Base-by-base conservation (phyloP, 2,797 vertebrate genomes). In the Acipenser oxyrinchus region DNA sequence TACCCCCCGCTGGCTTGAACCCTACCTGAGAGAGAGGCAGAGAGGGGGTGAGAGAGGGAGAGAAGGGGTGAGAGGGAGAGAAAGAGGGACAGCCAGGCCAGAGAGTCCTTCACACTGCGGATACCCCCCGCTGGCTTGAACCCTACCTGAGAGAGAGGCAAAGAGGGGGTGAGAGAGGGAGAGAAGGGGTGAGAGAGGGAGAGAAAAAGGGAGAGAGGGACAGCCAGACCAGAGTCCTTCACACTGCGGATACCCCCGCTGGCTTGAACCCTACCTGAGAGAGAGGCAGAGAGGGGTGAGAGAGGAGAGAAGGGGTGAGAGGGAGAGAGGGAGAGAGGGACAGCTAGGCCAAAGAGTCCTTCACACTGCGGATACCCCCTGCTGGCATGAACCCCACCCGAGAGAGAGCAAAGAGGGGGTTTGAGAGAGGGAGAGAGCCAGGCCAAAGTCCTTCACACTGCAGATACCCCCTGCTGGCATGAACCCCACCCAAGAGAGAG, bases 41-140 rank as follows among this genome's bases (percentile, higher is more conserved):
- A 18, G 15, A 18, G 15, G 15, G 15, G 1, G 15, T 18, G 15
- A 18, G 15, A 18, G 15, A 18, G 15, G 15, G 15, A 18, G 15
- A 18, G 15, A 18, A 1, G 15, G 15, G 15, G 15, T 18, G 15
- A 18, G 1, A 18, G 15, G 1, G 15, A 1, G 15, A 18, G 15
- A 18, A 1, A 18, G 15, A 1, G 15, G 15, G 15, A 18, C 1
- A 99, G 88, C 15, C 15, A 18, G 15, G 15, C 85, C 58, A 98
- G 77, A 2, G 94, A 86, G 64, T 99, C 94, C 71, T 92, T 88
- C 0, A 95, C 93, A 0, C 83, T 96, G 8, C 95, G 91, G 79
- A 99, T 99, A 53, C 96, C 95, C 12, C 95, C 95, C 0, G 95
- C 96, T 0, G 96, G 96, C 64, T 98, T 99, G 77, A 99, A 99